phyloP scores from a whole-genome alignment of 2,797 vertebrate genomes.

The Aeoliscus strigatus region DNA sequence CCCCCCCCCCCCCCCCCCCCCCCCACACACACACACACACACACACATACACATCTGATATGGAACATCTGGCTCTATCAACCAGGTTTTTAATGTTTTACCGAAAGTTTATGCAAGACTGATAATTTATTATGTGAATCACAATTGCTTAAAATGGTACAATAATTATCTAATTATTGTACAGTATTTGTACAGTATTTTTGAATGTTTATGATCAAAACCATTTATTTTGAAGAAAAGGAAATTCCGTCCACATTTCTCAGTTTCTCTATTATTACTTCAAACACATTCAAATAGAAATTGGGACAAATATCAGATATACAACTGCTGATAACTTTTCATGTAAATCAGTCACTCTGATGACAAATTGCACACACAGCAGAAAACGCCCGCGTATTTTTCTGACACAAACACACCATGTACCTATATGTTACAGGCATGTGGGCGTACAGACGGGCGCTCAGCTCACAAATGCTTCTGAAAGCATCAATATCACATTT shows the following conservation, averaged over 20 bases:
- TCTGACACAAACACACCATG: constrained; percentile 42
- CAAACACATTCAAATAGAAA: neutral
- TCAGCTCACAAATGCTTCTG: constrained; percentile 64
- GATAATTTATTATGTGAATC: constrained; percentile 29
- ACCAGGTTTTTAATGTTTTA: constrained; percentile 37
- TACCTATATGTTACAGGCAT: constrained; percentile 52
- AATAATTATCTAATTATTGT: neutral
- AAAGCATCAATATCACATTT: constrained; percentile 78
- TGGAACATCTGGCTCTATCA: constrained; percentile 10
- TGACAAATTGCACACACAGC: constrained; percentile 23
- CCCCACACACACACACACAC: neutral
- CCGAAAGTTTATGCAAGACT: constrained; percentile 24
- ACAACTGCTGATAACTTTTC: constrained; percentile 6
- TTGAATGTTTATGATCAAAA: constrained; percentile 1
- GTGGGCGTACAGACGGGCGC: constrained; percentile 70
- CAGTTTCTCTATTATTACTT: neutral
- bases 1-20: too few relatives aligned
- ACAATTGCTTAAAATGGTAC: neutral
- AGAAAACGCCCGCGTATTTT: constrained; percentile 40
- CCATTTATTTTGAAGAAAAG: neutral
- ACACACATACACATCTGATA: constrained; percentile 7
- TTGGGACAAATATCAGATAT: neutral
- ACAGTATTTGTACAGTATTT: neutral
- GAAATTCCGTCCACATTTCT: neutral
- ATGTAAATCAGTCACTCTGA: constrained; percentile 15